These are phyloP conservation scores for Lepidochitona cinerea DNA, from an alignment of 2,888 invertebrate genomes.

Conservation along the genomic window DNA sequence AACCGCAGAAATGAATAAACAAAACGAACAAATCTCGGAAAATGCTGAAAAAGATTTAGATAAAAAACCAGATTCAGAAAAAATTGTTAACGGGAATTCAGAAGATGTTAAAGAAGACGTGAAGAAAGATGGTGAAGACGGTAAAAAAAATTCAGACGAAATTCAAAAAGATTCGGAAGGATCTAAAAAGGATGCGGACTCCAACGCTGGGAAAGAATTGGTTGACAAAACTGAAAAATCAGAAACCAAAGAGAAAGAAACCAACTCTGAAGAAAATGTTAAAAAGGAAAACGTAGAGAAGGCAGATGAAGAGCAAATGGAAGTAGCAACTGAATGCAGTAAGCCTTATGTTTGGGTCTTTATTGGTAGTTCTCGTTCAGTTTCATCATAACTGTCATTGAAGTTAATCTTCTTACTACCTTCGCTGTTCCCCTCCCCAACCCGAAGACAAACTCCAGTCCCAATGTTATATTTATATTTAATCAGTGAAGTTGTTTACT, in stretches of 20 bases:
- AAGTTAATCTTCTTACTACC: too few relatives aligned
- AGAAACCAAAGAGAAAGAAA: slow-evolving; percentile 4
- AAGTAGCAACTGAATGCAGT: slow-evolving; percentile 1
- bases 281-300: background rate
- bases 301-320: background rate
- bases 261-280: slow-evolving; percentile 7
- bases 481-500: too few relatives aligned
- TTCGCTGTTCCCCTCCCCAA: too few relatives aligned
- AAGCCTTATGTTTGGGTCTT: too few relatives aligned
- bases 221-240: background rate
- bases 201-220: background rate
- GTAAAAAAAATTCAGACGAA: background rate
- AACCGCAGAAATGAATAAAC: slow-evolving; percentile 23
- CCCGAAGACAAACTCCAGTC: too few relatives aligned
- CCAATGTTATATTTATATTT: too few relatives aligned
- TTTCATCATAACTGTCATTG: too few relatives aligned
- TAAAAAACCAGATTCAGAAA: slow-evolving; percentile 5
- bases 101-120: slow-evolving; percentile 20
- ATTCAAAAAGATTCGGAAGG: slow-evolving; percentile 11
- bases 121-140: slow-evolving; percentile 15
- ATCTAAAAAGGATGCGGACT: background rate
- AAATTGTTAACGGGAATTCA: slow-evolving; percentile 24
- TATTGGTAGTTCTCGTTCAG: too few relatives aligned
- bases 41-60: slow-evolving; percentile 27
- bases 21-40: slow-evolving; percentile 18